Base-by-base conservation (phyloP, 1,140 invertebrate species). In the Hydropsyche tenuis region DNA sequence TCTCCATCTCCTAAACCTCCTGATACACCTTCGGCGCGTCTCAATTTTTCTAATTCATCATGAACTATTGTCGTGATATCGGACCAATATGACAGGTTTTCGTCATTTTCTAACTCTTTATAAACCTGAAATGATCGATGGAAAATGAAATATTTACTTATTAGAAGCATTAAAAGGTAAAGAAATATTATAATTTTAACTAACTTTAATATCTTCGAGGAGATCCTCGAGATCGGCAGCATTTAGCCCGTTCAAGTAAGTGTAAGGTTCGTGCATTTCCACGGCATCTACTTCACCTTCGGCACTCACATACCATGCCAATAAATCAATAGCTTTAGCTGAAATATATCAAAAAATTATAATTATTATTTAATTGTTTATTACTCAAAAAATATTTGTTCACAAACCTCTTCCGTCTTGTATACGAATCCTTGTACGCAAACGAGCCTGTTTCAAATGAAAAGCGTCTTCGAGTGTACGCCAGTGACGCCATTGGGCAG, bases 231-330 rank as follows among this genome's bases (percentile, higher is more conserved):
- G 86, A 83, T 99, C 97, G 75, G 92, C 90, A 7, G 95, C 90
- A 4, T 93, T 92, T 25, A 99, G 84, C 1, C 97, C 97, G 81
- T 97, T 94, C 0, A 99, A 86, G 82, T 98, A 97, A 0, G 94
- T 95, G 79, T 98, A 99, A 0, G 98, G 97, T 83, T 99, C 97
- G 80, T 98, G 95, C 94, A 99, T 97, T 86, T 99, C 97, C 23
- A 98, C 92, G 1, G 95, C 93, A 82, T 95, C 93, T 37, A 95
- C 92, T 79, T 95, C 92, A 79, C 96, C 94, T 80, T 97, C 94
- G 0, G 93, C 93, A 81, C 93, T 95, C 25, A 99, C 96, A 80
- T 99, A 99, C 84, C 97, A 96, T 0, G 96, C 96, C 48, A 99
- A 84, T 64, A 99, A 86, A 88, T 99, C 98, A 78, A 99, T 99